phyloP scores from a whole-genome alignment of 2,888 invertebrate species.

The Thyatira batis region DNA sequence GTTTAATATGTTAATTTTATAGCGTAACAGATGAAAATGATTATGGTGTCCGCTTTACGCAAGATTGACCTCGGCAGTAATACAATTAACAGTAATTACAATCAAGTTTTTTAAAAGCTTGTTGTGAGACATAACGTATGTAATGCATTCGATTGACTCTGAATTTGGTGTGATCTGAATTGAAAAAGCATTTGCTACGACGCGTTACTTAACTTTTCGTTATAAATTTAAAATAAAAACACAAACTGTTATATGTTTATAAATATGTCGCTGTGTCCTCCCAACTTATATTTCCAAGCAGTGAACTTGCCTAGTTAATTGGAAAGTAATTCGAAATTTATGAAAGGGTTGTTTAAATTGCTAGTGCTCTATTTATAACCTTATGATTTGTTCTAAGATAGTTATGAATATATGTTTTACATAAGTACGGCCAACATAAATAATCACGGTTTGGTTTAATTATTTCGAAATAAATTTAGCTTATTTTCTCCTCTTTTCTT shows the following conservation, averaged over 20 bases:
- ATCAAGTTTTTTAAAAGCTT: neutral
- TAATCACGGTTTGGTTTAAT: neutral
- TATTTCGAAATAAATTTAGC: neutral
- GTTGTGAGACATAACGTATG: neutral
- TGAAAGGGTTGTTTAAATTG: too few species aligned
- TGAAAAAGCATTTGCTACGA: conserved; percentile 23
- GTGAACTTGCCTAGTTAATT: too few species aligned
- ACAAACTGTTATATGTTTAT: too few species aligned
- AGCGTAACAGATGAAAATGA: conserved; percentile 21
- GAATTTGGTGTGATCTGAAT: conserved; percentile 21
- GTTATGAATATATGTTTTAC: too few species aligned
- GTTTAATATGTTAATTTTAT: conserved; percentile 37
- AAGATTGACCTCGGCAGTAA: conserved; percentile 23
- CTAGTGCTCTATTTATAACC: too few species aligned
- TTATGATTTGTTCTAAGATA: too few species aligned
- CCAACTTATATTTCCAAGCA: too few species aligned
- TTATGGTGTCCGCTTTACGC: conserved; percentile 25
- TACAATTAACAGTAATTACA: conserved; percentile 6
- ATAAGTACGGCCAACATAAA: too few species aligned
- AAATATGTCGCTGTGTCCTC: too few species aligned
- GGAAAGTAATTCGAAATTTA: too few species aligned
- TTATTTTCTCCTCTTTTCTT: too few species aligned
- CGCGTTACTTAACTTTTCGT: conserved; percentile 28
- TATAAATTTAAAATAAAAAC: too few species aligned
- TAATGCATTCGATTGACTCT: conserved; percentile 13